Conservation (phyloP, 2,797 vertebrate species). For the Heteromormyrus szaboi region DNA sequence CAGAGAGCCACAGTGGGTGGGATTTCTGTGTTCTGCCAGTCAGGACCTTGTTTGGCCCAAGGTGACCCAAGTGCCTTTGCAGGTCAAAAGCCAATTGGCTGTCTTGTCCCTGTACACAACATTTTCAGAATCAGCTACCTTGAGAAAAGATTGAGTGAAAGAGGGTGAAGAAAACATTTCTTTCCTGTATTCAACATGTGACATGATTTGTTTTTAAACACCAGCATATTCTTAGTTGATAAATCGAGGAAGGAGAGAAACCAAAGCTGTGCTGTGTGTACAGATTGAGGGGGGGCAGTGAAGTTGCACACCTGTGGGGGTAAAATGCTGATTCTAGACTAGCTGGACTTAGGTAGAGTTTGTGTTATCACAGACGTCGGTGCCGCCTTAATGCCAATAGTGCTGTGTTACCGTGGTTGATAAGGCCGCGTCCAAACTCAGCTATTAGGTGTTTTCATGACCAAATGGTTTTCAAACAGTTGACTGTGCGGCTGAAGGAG, state of each 20-base stretch:
- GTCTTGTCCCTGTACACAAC: neutral
- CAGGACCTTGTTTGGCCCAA: neutral
- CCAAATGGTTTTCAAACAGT: conserved; percentile 43
- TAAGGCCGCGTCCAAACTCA: conserved; percentile 52
- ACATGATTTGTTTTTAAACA: neutral
- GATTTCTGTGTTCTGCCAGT: neutral
- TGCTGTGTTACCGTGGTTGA: conserved; percentile 52
- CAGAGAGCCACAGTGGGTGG: neutral
- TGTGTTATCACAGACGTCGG: neutral
- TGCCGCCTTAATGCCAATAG: conserved; percentile 39
- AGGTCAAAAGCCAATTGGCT: neutral
- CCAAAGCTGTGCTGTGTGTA: neutral
- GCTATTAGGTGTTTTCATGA: conserved; percentile 51
- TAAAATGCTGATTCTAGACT: neutral
- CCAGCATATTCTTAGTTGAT: neutral
- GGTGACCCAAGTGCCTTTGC: neutral
- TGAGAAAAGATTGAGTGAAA: neutral
- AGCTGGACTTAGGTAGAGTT: neutral
- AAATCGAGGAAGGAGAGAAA: neutral
- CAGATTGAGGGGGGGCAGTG: neutral
- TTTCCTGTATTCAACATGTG: neutral
- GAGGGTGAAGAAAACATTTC: neutral
- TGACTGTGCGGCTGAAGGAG: conserved; percentile 47
- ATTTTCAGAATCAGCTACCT: neutral
- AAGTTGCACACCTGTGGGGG: neutral